Evolutionary conservation across 2,113 vertebrate species (phyloP), one percentile per base, ranked within the genome.

Genomic region (Dunckerocampus dactyliophorus): DNA sequence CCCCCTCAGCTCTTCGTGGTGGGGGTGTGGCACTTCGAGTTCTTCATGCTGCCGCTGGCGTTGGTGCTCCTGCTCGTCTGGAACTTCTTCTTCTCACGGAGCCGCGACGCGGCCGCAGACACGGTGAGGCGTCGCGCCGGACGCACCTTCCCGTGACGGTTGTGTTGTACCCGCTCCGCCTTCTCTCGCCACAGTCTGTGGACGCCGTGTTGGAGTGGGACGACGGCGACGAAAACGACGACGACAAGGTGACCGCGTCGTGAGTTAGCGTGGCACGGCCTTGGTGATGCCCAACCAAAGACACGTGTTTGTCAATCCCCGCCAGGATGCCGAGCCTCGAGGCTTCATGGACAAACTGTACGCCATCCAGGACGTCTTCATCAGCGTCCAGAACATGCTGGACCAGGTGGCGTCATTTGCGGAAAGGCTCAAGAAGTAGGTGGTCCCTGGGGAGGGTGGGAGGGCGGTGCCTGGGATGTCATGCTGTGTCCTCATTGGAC

Each of bases 331-430:
- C 3, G 95, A 97, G 85, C 95, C 87, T 67, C 95, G 90, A 43
- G 93, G 95, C 66, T 94, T 98, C 88, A 93, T 98, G 84, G 92
- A 95, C 65, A 97, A 93, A 87, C 92, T 98, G n/a, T 94, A 95
- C 76, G 95, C 94, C 81, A 93, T 98, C 84, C 96, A 98, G 83
- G 95, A 98, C 50, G 94, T 98, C 64, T 95, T 94, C 80, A 76
- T 98, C 85, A 95, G 90, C 55, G 93, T 97, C 31, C 96, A 98
- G 92, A 93, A 78, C 59, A 85, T 92, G n/a, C 91, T 98, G 82
- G 94, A 95, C 69, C 92, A 95, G 69, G 94, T 91, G 47, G 95
- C 95, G 48, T 96, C 92, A 20, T 87, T 93, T 3, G 94, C 91
- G 63, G 95, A 98, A 82, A 87, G 95, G 72, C 88, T 98, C 72